Evolutionary conservation across 1,140 invertebrate genomes (phyloP), one percentile per base, ranked within the genome.

Genomic region (Drosophila nasuta): DNA sequence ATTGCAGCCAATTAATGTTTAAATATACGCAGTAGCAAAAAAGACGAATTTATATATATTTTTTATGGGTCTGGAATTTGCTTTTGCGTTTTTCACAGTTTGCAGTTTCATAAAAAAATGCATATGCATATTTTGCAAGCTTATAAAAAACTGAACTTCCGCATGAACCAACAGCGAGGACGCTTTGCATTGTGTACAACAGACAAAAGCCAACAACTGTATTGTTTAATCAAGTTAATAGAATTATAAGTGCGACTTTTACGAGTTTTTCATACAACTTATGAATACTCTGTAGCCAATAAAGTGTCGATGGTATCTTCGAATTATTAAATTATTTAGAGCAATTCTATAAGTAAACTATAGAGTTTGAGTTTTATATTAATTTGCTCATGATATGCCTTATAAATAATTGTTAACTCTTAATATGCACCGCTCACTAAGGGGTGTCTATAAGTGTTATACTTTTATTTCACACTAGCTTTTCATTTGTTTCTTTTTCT

Each of bases 201-300:
- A 63, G 54, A 85, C 81, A 85, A 81, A 81, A 72, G 78, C 38
- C 49, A 62, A 45, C 67, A 54, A 68, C 56, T 79, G 82, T 60
- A 83, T 88, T 88, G 85, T 88, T 88, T 88, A 88, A 88, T 88
- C 79, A 89, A 88, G 58, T 89, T 88, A 89, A 88, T 88, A 88
- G 83, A 88, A 88, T 83, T 83, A 88, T 89, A 88, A 89, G 80
- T 89, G 83, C 45, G 46, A 49, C 35, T 62, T 33, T 66, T 25
- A 67, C 17, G 8, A 49, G 17, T 62, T 68, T 60, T 56, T 45
- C 43, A 58, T 59, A 66, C 64, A 45, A 51, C 63, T 48, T 59
- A 43, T 43, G 41, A 13, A 46, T 48, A 69, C 54, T 15, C 54
- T 51, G 33, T n/a, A 49, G 5, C 1, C 2, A 5, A 11, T 38